A percentile compares a stretch with the other conserved stretches of the same genome.
Conservation (phyloP, 2,797 vertebrate genomes). For the Gymnoscopelus microlampas region DNA sequence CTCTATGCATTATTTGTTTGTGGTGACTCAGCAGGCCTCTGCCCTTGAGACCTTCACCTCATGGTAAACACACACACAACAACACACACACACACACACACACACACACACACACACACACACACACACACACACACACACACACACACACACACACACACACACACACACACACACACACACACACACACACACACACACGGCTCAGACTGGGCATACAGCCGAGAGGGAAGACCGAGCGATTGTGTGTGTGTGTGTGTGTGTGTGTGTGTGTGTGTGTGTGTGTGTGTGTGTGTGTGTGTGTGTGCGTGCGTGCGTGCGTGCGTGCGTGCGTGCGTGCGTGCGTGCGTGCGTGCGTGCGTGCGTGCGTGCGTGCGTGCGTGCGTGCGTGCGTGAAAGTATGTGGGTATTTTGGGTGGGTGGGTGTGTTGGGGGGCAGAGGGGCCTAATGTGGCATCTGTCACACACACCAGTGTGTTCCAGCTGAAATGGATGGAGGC, state of each 20-base stretch:
- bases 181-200: not conserved
- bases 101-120: conserved; percentile 18
- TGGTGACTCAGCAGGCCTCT: conserved; percentile 25
- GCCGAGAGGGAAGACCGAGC: conserved; percentile 23
- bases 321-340: conserved; percentile 46
- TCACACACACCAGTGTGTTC: conserved; percentile 58
- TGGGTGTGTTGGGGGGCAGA: conserved; percentile 32
- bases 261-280: not conserved
- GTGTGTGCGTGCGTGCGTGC: conserved; percentile 40
- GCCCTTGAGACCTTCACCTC: conserved; percentile 39
- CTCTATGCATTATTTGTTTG: not conserved
- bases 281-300: conserved; percentile 50
- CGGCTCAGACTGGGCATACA: not conserved
- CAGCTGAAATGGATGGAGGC: conserved; percentile 67
- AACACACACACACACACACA: conserved; percentile 12
- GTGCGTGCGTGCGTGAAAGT: conserved; percentile 31
- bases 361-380: conserved; percentile 39
- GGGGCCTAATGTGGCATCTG: conserved; percentile 74
- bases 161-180: not conserved
- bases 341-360: conserved; percentile 43
- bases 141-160: conserved; percentile 24
- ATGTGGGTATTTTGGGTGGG: conserved; percentile 51
- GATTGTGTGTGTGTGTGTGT: no score
- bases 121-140: conserved; percentile 7
- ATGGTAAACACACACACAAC: conserved; percentile 18